phyloP scores from a whole-genome alignment of 2,797 vertebrate species.

The Danio tinwini region DNA sequence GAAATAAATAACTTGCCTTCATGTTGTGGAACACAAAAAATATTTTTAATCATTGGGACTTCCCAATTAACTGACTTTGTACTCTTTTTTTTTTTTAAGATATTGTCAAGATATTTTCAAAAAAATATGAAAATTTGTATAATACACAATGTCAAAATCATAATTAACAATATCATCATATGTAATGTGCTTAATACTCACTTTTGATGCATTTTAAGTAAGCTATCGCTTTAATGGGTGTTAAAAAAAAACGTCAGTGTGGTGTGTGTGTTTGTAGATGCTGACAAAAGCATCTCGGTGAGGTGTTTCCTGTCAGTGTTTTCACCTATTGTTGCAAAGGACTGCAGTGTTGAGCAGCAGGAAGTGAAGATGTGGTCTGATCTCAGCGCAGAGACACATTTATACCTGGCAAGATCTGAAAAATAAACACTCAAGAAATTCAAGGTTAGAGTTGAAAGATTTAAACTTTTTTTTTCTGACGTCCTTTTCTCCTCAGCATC shows the following conservation, averaged over 20 bases:
- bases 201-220: too few relatives aligned
- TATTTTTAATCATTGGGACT: background rate
- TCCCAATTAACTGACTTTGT: background rate
- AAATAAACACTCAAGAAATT: background rate
- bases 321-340: constrained; percentile 15
- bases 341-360: constrained; percentile 22
- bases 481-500: background rate
- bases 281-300: background rate
- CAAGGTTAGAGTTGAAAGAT: background rate
- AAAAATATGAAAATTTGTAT: too few relatives aligned
- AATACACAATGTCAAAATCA: too few relatives aligned
- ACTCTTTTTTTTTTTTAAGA: too few relatives aligned
- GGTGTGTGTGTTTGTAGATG: background rate
- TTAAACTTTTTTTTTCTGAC: too few relatives aligned
- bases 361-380: constrained; percentile 2
- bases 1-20: too few relatives aligned
- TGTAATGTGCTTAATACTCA: too few relatives aligned
- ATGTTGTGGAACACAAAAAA: background rate
- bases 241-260: background rate
- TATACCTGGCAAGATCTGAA: background rate
- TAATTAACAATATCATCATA: too few relatives aligned
- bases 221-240: background rate
- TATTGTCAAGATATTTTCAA: too few relatives aligned
- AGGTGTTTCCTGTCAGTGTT: constrained; percentile 19
- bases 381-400: background rate